Evolutionary conservation across 2,113 vertebrate species (phyloP).

Genomic region (Tupaia chinensis): DNA sequence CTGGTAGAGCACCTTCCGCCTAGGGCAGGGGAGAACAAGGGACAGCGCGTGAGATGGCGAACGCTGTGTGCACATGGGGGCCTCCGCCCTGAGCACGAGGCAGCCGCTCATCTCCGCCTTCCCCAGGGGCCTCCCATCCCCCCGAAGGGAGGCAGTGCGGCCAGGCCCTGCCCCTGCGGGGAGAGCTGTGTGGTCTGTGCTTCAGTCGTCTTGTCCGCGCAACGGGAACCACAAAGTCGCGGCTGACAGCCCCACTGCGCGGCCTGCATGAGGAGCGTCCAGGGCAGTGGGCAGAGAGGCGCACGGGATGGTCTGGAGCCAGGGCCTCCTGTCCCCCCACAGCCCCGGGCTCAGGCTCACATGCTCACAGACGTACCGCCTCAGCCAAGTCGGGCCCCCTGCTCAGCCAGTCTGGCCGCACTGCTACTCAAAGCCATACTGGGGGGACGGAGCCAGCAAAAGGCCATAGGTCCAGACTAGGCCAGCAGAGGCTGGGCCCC

Average conservation of each 20-base stretch:
- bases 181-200: not conserved
- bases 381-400: too few relatives aligned
- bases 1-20: slow-evolving; percentile 96
- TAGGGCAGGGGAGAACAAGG: slow-evolving; percentile 51
- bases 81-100: not conserved
- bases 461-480: too few relatives aligned
- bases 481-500: too few relatives aligned
- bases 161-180: not conserved
- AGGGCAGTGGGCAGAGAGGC: rapidly evolving
- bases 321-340: rapidly evolving
- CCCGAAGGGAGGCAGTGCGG: too few relatives aligned
- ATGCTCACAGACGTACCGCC: not conserved
- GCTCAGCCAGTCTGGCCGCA: too few relatives aligned
- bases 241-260: not conserved
- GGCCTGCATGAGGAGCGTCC: not conserved
- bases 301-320: too few relatives aligned
- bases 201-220: too few relatives aligned
- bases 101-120: not conserved
- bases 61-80: rapidly evolving
- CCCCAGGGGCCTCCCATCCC: too few relatives aligned
- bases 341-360: not conserved
- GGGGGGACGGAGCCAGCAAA: too few relatives aligned
- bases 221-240: rapidly evolving
- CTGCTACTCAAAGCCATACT: too few relatives aligned
- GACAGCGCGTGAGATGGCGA: rapidly evolving